These are phyloP conservation scores for Malurus leucopterus DNA, from an alignment of 2,797 vertebrate species.

Conservation along the genomic window DNA sequence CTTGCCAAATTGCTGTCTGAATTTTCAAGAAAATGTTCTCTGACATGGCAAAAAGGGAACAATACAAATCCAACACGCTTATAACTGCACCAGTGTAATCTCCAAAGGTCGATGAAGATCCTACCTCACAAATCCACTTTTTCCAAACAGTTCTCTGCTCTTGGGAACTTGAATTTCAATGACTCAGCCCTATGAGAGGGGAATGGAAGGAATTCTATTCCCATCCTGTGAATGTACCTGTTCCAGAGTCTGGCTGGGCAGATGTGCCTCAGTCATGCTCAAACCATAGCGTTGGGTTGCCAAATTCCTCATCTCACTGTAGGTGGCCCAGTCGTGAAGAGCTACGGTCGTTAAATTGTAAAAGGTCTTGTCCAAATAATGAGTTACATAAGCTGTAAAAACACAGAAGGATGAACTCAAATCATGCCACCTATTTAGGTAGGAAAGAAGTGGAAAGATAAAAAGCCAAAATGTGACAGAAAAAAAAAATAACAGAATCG, in stretches of 20 bases:
- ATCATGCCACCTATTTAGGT: background rate
- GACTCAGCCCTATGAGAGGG: background rate
- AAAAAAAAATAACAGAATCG: background rate
- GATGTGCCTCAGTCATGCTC: constrained; percentile 93
- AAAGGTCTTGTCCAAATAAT: constrained; percentile 98
- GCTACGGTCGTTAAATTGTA: constrained; percentile 97
- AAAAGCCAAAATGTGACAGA: background rate
- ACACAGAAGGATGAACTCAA: background rate
- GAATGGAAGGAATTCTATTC: background rate
- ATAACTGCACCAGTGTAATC: background rate
- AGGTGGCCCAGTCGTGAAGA: constrained; percentile 98
- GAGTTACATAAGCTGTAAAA: constrained; percentile 88
- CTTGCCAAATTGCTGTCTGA: background rate
- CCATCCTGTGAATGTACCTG: constrained; percentile 77
- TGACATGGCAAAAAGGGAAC: background rate
- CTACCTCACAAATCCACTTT: background rate
- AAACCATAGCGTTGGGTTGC: constrained; percentile 94
- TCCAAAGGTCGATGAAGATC: background rate
- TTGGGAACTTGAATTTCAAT: background rate
- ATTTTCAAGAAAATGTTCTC: background rate
- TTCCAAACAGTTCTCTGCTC: background rate
- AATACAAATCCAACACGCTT: background rate
- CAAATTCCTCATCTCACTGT: constrained; percentile 98
- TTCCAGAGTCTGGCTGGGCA: constrained; percentile 97
- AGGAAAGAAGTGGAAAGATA: background rate